phyloP scores from a whole-genome alignment of 2,113 vertebrate species.

The Mixornis gularis region DNA sequence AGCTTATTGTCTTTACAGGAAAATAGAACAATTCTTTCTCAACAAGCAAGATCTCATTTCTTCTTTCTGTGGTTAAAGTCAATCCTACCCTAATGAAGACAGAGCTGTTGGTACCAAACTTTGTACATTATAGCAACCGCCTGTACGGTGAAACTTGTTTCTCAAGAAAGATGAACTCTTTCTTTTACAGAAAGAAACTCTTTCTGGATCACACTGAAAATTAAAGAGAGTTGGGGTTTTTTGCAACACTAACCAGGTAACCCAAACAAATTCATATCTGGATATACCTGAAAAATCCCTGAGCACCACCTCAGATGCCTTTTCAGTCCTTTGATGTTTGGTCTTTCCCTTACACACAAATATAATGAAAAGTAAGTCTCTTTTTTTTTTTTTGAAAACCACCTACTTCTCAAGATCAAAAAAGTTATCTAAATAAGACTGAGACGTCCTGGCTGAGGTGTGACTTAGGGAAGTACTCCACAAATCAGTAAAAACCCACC shows the following conservation, averaged over 20 bases:
- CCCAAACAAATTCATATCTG: neutral
- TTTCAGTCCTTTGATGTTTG: neutral
- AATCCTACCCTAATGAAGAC: neutral
- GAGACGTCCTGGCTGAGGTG: neutral
- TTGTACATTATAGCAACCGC: neutral
- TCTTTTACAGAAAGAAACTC: neutral
- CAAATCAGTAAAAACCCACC: neutral
- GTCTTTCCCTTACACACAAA: neutral
- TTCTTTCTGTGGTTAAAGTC: neutral
- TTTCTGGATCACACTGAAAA: neutral
- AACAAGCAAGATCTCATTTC: neutral
- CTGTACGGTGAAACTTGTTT: neutral
- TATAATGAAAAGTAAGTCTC: neutral
- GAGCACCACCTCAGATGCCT: neutral
- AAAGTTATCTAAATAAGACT: neutral
- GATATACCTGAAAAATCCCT: neutral
- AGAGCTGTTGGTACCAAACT: neutral
- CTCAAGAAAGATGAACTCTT: too few relatives aligned
- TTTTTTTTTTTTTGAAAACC: neutral
- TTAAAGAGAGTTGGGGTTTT: too few relatives aligned
- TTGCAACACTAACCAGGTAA: neutral
- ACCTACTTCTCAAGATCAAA: neutral
- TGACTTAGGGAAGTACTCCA: neutral
- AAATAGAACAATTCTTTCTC: neutral
- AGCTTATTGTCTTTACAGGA: neutral